These are phyloP conservation scores for Drosophila paramelanica DNA, from an alignment of 2,888 invertebrate species.

Conservation along the genomic window DNA sequence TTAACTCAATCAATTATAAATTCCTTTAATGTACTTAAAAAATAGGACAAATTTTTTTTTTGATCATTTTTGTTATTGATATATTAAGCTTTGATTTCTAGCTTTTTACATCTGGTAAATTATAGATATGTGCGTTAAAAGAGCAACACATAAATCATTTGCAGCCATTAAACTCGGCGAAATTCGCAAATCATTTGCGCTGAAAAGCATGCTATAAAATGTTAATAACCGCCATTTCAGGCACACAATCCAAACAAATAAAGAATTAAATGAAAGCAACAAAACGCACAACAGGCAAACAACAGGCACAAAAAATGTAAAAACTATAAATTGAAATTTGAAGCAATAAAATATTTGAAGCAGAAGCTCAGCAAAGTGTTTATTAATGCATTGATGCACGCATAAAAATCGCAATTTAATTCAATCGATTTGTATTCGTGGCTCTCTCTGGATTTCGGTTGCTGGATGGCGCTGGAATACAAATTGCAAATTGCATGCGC, in stretches of 20 bases:
- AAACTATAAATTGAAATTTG: constrained; percentile 53
- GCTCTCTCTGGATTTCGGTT: constrained; percentile 17
- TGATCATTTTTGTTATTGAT: too few species aligned
- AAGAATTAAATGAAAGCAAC: constrained; percentile 5
- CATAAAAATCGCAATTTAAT: constrained; percentile 77
- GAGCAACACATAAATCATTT: constrained; percentile 38
- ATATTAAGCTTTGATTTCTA: neutral
- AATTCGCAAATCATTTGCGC: constrained; percentile 36
- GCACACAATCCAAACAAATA: constrained; percentile 9
- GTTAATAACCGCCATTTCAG: constrained; percentile 35
- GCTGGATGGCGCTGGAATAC: constrained; percentile 35
- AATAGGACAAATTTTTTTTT: too few species aligned
- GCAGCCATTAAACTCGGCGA: constrained; percentile 19
- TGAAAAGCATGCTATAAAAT: constrained; percentile 41
- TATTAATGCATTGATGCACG: constrained; percentile 72
- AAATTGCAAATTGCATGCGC: constrained; percentile 56
- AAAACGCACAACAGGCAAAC: constrained; percentile 1
- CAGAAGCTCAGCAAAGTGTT: constrained; percentile 39
- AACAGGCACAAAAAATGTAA: constrained; percentile 6
- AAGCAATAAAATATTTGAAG: constrained; percentile 41
- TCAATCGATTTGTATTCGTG: constrained; percentile 70
- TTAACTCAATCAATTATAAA: constrained; percentile 1
- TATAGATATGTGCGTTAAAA: constrained; percentile 5
- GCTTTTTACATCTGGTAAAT: neutral
- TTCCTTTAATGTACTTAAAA: neutral